A percentile compares a stretch with the other conserved stretches of the same genome.
These are phyloP conservation scores for Tragelaphus oryx DNA, from an alignment of 2,797 vertebrate species.

Conservation along the genomic window DNA sequence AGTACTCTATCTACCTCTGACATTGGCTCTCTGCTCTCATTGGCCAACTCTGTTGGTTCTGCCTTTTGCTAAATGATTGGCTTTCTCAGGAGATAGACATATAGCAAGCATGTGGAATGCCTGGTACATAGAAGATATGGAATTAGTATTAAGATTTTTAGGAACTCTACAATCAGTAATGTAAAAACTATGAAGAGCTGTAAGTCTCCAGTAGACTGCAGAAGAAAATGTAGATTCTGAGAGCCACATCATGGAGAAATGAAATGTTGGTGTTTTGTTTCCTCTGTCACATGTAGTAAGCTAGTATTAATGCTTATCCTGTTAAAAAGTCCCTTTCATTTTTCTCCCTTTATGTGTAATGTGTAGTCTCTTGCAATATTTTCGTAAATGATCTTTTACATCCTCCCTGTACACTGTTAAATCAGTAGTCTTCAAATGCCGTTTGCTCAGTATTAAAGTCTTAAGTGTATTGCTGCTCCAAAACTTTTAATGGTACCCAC, in stretches of 20 bases:
- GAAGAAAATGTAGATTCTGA: constrained; percentile 8
- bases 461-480: neutral
- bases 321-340: neutral
- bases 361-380: neutral
- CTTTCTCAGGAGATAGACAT: neutral
- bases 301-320: neutral
- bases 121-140: neutral
- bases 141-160: constrained; percentile 29
- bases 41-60: neutral
- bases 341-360: neutral
- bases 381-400: constrained; percentile 31
- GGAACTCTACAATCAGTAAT: neutral
- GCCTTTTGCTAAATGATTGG: constrained; percentile 21
- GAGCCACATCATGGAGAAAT: neutral
- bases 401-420: neutral
- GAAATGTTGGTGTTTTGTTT: constrained; percentile 13
- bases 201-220: neutral
- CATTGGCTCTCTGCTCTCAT: neutral
- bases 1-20: constrained; percentile 21
- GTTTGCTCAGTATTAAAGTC: neutral
- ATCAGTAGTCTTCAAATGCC: neutral
- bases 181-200: neutral
- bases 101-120: neutral
- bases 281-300: neutral
- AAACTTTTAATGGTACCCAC: neutral